Conservation (phyloP, 1,140 invertebrate species). For the Latrodectus geometricus region DNA sequence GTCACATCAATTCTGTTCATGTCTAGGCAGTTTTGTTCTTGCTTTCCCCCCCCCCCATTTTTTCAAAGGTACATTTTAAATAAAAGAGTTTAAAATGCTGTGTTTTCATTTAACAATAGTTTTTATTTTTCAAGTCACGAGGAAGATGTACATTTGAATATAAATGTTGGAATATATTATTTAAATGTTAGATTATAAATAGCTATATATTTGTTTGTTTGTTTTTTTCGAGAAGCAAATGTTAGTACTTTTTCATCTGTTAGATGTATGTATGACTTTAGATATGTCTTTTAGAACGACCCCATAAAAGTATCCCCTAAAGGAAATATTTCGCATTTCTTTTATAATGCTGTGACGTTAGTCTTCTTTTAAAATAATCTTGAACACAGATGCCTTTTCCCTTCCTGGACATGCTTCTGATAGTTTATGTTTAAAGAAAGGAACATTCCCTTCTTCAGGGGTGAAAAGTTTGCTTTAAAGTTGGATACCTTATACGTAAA, state of each 20-base stretch:
- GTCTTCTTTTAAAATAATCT: not conserved
- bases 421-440: not conserved
- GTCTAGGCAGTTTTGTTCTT: too few relatives aligned
- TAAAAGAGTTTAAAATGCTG: too few relatives aligned
- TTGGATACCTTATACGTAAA: too few relatives aligned
- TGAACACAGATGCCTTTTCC: not conserved
- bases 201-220: too few relatives aligned
- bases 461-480: too few relatives aligned
- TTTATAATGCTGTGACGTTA: not conserved
- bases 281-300: not conserved
- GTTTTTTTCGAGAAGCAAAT: not conserved
- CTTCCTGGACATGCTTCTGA: not conserved
- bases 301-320: not conserved
- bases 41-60: too few relatives aligned
- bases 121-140: too few relatives aligned
- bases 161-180: not conserved
- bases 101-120: too few relatives aligned
- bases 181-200: not conserved
- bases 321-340: not conserved
- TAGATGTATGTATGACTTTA: not conserved
- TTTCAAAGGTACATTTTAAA: too few relatives aligned
- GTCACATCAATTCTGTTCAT: too few relatives aligned
- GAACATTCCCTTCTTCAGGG: too few relatives aligned
- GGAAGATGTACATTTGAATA: too few relatives aligned
- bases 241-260: not conserved